These are phyloP conservation scores for Cerastoderma edule DNA, from an alignment of 2,888 invertebrate genomes.

Conservation along the genomic window DNA sequence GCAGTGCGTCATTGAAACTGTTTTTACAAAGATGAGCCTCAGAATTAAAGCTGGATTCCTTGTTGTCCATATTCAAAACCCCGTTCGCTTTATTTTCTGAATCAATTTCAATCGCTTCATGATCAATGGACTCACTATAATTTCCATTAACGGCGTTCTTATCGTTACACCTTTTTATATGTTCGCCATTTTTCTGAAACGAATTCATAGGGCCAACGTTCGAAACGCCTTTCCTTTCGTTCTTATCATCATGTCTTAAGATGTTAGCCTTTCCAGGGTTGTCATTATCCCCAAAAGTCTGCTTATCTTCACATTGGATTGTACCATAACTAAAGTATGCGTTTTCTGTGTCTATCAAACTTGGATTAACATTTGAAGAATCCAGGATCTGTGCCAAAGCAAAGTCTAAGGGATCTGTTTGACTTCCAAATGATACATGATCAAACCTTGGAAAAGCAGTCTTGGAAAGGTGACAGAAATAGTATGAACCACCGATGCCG, in stretches of 20 bases:
- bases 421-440: not conserved
- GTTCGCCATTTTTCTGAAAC: not conserved
- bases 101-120: not conserved
- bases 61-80: not conserved
- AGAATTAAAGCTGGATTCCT: not conserved
- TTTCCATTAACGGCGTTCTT: not conserved
- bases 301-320: not conserved
- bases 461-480: not conserved
- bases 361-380: not conserved
- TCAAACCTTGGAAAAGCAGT: conserved; percentile 10
- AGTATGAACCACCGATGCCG: not conserved
- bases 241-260: not conserved
- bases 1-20: not conserved
- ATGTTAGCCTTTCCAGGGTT: not conserved
- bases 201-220: not conserved
- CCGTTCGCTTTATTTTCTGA: not conserved
- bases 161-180: not conserved
- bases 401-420: conserved; percentile 11
- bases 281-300: not conserved
- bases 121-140: not conserved
- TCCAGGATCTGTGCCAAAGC: not conserved
- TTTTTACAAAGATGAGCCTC: not conserved
- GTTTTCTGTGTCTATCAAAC: not conserved
- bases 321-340: not conserved
- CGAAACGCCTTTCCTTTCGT: not conserved